These are phyloP conservation scores for Pavo muticus DNA, from an alignment of 2,113 vertebrate genomes.

Conservation along the genomic window DNA sequence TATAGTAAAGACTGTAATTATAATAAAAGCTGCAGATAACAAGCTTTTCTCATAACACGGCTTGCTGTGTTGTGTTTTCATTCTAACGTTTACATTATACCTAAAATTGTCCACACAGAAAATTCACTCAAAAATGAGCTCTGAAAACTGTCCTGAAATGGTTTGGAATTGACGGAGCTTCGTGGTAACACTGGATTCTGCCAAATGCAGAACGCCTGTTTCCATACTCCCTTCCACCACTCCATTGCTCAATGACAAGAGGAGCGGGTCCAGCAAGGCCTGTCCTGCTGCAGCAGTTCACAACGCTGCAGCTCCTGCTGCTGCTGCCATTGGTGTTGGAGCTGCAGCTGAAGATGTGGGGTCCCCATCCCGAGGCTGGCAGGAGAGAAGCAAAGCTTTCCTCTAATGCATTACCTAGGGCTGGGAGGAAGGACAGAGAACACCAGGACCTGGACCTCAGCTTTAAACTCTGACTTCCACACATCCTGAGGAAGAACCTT, in stretches of 20 bases:
- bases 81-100: background rate
- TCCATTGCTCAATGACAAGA: background rate
- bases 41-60: background rate
- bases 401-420: rapidly evolving
- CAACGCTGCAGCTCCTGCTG: background rate
- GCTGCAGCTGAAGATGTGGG: background rate
- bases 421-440: background rate
- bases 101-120: background rate
- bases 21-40: background rate
- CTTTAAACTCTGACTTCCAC: background rate
- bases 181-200: background rate
- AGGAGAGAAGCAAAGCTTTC: background rate
- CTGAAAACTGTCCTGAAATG: background rate
- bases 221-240: background rate
- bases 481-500: background rate
- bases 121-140: background rate
- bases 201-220: background rate
- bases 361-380: background rate
- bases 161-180: background rate
- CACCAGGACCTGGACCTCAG: background rate
- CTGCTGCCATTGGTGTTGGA: background rate
- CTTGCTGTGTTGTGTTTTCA: background rate
- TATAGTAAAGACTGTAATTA: rapidly evolving
- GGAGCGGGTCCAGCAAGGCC: background rate
- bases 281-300: background rate